phyloP scores from a whole-genome alignment of 2,888 invertebrate species.

The Acrobeloides nanus region DNA sequence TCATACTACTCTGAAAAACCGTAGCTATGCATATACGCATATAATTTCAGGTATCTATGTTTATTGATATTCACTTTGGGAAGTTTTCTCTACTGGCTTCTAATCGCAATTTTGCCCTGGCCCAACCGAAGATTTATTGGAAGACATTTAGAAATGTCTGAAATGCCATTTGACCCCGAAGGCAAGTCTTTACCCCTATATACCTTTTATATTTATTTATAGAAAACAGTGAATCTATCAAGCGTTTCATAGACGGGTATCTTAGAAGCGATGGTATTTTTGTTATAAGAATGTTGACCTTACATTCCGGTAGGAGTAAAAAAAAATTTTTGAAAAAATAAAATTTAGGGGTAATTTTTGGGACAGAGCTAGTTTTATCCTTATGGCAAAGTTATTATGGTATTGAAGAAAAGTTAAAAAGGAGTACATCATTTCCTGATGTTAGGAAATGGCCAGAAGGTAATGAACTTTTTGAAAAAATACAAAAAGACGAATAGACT shows the following conservation, averaged over 20 bases:
- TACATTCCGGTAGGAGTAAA: conserved; percentile 43
- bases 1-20: no score
- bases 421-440: conserved; percentile 38
- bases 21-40: no score
- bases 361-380: conserved; percentile 48
- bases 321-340: not conserved
- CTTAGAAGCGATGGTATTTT: conserved; percentile 51
- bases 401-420: conserved; percentile 32
- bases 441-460: no score
- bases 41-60: conserved; percentile 36
- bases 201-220: not conserved
- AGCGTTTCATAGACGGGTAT: conserved; percentile 28
- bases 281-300: conserved; percentile 51
- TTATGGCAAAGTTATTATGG: conserved; percentile 44
- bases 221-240: not conserved
- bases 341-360: conserved; percentile 50
- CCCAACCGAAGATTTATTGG: conserved; percentile 40
- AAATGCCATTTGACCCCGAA: conserved; percentile 48
- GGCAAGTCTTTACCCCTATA: conserved; percentile 5
- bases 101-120: conserved; percentile 34
- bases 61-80: conserved; percentile 42
- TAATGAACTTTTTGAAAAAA: no score
- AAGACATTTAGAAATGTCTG: conserved; percentile 52
- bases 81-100: conserved; percentile 48
- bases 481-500: no score